Evolutionary conservation across 2,113 vertebrate genomes (phyloP), one percentile per base, ranked within the genome.

Genomic region (Platichthys flesus): DNA sequence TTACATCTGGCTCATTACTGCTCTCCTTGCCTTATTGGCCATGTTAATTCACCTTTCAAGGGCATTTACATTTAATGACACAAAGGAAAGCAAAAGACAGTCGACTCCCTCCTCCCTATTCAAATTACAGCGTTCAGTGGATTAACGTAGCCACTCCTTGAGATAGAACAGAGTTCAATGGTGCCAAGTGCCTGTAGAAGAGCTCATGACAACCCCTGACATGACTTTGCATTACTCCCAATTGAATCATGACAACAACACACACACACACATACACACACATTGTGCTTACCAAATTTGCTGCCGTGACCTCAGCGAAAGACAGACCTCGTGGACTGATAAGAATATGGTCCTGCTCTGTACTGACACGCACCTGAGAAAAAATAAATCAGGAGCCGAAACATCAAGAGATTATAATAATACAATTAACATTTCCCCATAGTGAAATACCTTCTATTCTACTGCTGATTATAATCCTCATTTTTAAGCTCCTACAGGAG

Each of bases 331-430:
- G 95, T 78, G 97, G 97, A 91, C 96, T 94, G 80, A 98, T 96
- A 20, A 98, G 95, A 90, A 98, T 93, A 81, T 99, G 97, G 82
- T 98, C 96, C 85, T 97, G 97, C 71, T 98, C 97, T 93, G 97
- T 98, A 92, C 94, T 97, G 82, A 98, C 95, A 83, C 97, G 95
- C 71, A 98, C 95, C 98, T 99, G 79, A 54, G 55, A 70, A 12
- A 72, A 20, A 15, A 37, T 20, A 61, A n/a, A 20, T n/a, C 51
- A 52, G 51, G 2, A 16, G 5, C 15, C 5, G 13, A 9, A 52
- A 51, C 49, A 51, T 20, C 18, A 2, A 13, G 3, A 45, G 13
- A 15, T 15, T 45, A 20, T 8, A 51, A 51, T 26, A 56, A 56
- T 1, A 20, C 2, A 13, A 56, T 16, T 26, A 57, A 26, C 56